A percentile compares a stretch with the other conserved stretches of the same genome.
Evolutionary conservation across 2,797 vertebrate genomes (phyloP).

Genomic region (Bovichtus variegatus): DNA sequence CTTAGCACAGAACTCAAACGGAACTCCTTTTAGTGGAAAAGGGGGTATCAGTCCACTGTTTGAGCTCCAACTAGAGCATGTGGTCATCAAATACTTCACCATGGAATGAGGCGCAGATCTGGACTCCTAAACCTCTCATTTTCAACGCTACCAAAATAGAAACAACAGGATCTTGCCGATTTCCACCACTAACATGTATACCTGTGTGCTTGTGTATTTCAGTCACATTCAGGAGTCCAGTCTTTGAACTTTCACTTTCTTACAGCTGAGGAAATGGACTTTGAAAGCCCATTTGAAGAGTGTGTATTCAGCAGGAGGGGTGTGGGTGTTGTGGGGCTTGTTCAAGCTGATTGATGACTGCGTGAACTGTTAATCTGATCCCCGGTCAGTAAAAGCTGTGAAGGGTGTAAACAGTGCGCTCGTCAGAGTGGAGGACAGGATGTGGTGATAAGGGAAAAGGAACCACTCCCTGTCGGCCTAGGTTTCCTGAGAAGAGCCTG

Average conservation of each 20-base stretch:
- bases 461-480: slow-evolving; percentile 64
- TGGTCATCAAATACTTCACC: slow-evolving; percentile 29
- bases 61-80: neutral
- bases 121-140: slow-evolving; percentile 27
- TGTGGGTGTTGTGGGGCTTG: neutral
- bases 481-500: slow-evolving; percentile 76
- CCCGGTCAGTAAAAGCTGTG: slow-evolving; percentile 13
- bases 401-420: slow-evolving; percentile 52
- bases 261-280: slow-evolving; percentile 38
- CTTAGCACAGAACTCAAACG: too few species aligned
- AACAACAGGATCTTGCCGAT: neutral
- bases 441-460: slow-evolving; percentile 74
- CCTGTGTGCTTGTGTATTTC: slow-evolving; percentile 7
- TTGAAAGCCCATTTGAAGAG: slow-evolving; percentile 40
- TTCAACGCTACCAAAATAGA: neutral
- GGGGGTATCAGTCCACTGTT: too few species aligned
- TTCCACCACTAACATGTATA: neutral
- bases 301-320: slow-evolving; percentile 11
- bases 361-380: slow-evolving; percentile 47
- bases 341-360: slow-evolving; percentile 37
- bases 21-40: too few species aligned
- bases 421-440: slow-evolving; percentile 64
- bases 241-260: slow-evolving; percentile 18
- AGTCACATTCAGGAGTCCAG: neutral
- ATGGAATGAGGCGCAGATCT: slow-evolving; percentile 31